Conservation (phyloP, 2,888 invertebrate genomes). For the Arge pagana region DNA sequence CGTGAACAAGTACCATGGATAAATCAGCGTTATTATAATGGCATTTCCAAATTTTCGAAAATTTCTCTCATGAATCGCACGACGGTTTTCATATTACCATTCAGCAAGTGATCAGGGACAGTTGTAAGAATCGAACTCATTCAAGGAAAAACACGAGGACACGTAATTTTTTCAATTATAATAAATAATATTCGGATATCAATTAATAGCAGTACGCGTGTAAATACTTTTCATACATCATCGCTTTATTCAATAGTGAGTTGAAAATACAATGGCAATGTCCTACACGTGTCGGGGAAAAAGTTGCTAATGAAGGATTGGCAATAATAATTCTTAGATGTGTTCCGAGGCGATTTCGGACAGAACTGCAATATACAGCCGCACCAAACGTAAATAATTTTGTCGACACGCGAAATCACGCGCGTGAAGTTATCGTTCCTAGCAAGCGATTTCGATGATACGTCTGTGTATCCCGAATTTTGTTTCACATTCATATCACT, state of each 20-base stretch:
- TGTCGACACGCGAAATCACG: background rate
- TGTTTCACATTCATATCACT: background rate
- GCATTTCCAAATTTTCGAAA: too few relatives aligned
- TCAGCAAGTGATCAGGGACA: background rate
- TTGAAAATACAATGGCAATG: constrained; percentile 50
- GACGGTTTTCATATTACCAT: background rate
- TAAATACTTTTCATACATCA: constrained; percentile 29
- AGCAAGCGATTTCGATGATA: constrained; percentile 8
- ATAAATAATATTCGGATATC: background rate
- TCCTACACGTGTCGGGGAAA: constrained; percentile 46
- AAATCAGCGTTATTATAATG: too few relatives aligned
- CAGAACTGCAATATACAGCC: constrained; percentile 9
- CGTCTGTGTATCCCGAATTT: background rate
- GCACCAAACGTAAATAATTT: constrained; percentile 1
- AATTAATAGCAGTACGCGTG: background rate
- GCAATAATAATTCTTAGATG: constrained; percentile 14
- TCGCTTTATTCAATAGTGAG: constrained; percentile 51
- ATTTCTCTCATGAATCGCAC: background rate
- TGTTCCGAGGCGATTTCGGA: constrained; percentile 24
- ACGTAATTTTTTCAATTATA: background rate
- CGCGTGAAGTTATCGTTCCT: background rate
- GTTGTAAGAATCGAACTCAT: background rate
- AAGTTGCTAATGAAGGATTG: constrained; percentile 30
- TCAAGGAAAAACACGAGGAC: background rate
- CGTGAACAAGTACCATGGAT: too few relatives aligned